Evolutionary conservation across 92 coral and sea anemone species (phyloP).

Genomic region (Blastomussa wellsi): DNA sequence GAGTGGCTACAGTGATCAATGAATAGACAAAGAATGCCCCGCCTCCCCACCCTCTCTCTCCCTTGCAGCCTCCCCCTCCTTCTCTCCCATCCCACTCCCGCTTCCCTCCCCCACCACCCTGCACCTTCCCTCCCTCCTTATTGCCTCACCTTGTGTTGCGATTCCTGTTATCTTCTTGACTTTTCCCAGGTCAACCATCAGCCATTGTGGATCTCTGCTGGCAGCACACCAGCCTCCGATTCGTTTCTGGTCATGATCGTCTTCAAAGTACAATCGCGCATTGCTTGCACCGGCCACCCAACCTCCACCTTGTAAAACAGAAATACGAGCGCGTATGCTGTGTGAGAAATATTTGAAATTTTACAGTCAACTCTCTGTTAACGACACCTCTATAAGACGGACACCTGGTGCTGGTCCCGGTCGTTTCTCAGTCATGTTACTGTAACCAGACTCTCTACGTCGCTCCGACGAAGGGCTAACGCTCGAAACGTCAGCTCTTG

Average conservation of each 20-base stretch:
- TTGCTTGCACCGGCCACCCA: conserved; percentile 75
- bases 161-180: conserved; percentile 73
- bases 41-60: background rate
- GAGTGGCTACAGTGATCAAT: too few relatives aligned
- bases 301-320: conserved; percentile 57
- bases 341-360: too few relatives aligned
- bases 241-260: conserved; percentile 60
- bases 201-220: conserved; percentile 66
- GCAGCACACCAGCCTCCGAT: conserved; percentile 89
- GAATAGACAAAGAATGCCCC: too few relatives aligned
- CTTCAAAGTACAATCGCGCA: conserved; percentile 82
- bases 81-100: background rate
- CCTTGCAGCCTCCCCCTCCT: background rate
- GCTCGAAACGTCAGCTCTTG: too few relatives aligned
- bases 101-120: background rate
- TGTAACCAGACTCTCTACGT: too few relatives aligned
- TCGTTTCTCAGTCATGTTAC: background rate
- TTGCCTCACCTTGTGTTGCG: conserved; percentile 85
- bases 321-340: background rate
- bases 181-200: conserved; percentile 74
- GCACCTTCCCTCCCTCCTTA: background rate
- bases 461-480: too few relatives aligned
- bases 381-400: too few relatives aligned
- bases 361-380: too few relatives aligned
- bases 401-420: background rate